These are phyloP conservation scores for Tauraco erythrolophus DNA, from an alignment of 2,113 vertebrate genomes.

Conservation along the genomic window DNA sequence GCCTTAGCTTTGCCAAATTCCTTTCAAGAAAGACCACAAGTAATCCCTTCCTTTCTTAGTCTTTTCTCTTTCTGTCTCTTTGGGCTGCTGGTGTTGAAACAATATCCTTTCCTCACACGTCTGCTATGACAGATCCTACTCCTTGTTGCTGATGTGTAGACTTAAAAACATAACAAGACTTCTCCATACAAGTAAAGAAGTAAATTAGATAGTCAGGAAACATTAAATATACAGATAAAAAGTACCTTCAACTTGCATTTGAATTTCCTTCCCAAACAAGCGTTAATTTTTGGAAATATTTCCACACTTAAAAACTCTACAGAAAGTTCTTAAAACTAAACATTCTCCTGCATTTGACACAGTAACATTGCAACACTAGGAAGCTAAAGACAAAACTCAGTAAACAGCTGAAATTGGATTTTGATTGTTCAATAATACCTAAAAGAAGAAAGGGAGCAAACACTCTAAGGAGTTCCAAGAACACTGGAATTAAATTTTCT, in stretches of 20 bases:
- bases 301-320: background rate
- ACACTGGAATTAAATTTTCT: background rate
- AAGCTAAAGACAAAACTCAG: background rate
- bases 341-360: background rate
- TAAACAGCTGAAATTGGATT: background rate
- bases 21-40: background rate
- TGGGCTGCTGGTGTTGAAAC: background rate
- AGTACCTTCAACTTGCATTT: background rate
- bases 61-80: background rate
- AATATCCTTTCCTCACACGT: background rate
- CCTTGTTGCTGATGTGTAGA: background rate
- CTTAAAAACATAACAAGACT: background rate
- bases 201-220: background rate
- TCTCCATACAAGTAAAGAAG: background rate
- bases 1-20: constrained; percentile 22
- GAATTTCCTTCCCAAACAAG: background rate
- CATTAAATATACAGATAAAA: background rate
- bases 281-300: background rate
- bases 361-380: background rate
- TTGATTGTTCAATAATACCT: background rate
- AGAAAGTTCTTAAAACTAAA: background rate
- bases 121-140: background rate
- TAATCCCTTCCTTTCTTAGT: constrained; percentile 1
- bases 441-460: background rate
- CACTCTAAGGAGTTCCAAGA: background rate